Evolutionary conservation across 2,888 invertebrate genomes (phyloP), one percentile per base, ranked within the genome.

Genomic region (Drosophila leonis): DNA sequence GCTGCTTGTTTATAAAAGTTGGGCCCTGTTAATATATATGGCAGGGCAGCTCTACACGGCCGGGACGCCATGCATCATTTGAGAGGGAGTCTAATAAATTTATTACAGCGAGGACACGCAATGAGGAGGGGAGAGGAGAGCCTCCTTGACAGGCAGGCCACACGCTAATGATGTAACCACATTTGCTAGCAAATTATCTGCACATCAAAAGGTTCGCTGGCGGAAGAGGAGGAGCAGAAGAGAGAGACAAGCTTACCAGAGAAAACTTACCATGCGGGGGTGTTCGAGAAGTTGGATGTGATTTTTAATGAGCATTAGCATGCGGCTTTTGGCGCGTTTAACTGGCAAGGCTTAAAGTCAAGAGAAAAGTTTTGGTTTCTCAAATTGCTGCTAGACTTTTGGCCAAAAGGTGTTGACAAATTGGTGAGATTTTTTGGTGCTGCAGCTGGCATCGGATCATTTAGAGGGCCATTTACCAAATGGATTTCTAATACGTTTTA

Each of bases 81-180:
- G 82, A 41, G 82, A 52, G 65, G 56, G 54, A 76, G 86, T 76
- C 84, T 84, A 87, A 84, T 84, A 84, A 87, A 84, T 84, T 84
- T 84, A 87, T 84, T 82, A 84, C 82, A 54, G 48, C 44, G 49
- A 73, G 76, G 55, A 62, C 80, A 75, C 74, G 75, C 77, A 76
- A 57, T 54, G 48, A 27, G 35, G 18, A 24, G 29, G 9, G 13
- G 52, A 12, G 48, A n/a, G 41, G 9, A 41, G 12, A 27, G 18
- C 18, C 46, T 27, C 15, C 51, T 33, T 15, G 52, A 37, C 37
- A 10, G 24, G 13, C 6, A 33, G 37, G 70, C 74, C 69, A 69
- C 76, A 77, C 81, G 81, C 87, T 90, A 90, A 90, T 90, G 90
- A 90, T 87, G 82, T 88, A 82, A 90, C 88, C 89, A 89, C 89